These are phyloP conservation scores for Octopus bimaculoides DNA, from an alignment of 1,140 invertebrate genomes.

Conservation along the genomic window DNA sequence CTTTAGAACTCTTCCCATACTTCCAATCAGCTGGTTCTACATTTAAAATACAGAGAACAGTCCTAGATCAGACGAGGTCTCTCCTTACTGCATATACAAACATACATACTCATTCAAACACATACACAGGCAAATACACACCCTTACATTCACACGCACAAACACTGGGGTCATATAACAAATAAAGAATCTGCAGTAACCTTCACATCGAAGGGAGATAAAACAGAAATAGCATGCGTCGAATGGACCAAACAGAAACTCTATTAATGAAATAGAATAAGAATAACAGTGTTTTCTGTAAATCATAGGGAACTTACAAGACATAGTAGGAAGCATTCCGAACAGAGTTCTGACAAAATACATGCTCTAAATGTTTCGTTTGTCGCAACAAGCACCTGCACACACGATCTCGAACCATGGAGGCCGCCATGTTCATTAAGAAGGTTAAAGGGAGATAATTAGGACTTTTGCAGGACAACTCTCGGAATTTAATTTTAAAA, in stretches of 20 bases:
- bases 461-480: neutral
- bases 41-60: too few relatives aligned
- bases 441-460: neutral
- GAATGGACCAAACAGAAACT: neutral
- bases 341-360: neutral
- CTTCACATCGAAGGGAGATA: neutral
- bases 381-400: neutral
- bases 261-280: neutral
- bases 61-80: too few relatives aligned
- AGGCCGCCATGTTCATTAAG: conserved; percentile 18
- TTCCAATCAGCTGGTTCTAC: too few relatives aligned
- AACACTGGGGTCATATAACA: neutral
- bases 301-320: neutral
- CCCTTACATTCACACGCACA: too few relatives aligned
- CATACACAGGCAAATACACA: too few relatives aligned
- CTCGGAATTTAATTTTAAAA: too few relatives aligned
- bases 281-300: neutral
- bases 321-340: conserved; percentile 14
- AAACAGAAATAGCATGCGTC: neutral
- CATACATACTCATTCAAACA: too few relatives aligned
- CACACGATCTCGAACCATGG: conserved; percentile 10
- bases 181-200: neutral
- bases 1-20: too few relatives aligned
- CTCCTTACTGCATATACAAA: too few relatives aligned
- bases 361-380: neutral